Base-by-base conservation (phyloP, 2,113 vertebrate species). In the Ammodytes dubius region DNA sequence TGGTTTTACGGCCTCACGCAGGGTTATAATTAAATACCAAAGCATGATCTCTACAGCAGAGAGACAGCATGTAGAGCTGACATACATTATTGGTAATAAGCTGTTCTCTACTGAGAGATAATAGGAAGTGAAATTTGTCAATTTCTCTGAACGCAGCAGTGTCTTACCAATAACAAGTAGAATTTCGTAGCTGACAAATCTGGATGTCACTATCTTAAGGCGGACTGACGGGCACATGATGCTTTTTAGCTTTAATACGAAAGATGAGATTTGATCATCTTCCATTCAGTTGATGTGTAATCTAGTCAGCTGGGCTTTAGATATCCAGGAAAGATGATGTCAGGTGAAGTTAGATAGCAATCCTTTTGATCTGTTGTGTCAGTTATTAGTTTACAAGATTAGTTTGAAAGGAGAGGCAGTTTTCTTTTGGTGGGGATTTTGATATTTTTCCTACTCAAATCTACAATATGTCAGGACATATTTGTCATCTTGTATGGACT, bases 191-290 rank as follows among this genome's bases (percentile, higher is more conserved):
- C 42, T 15, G 63, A 75, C 61, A 10, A 74, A 84, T 85, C 70
- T 5, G 50, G 63, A 49, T 11, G 59, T 61, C 76, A 15, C 70
- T 57, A 2, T 64, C 80, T 77, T 40, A 8, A 68, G 69, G 37
- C 66, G 2, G 2, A 3, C 70, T 56, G 70, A 77, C 45, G 4
- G 10, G 61, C 58, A 77, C 49, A 6, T 17, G 54, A 77, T 56
- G 70, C 65, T 77, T 84, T 81, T 78, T 56, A 76, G 58, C 45
- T 54, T 83, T 81, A 77, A 63, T 76, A 46, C 15, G n/a, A 83
- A 84, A 86, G 81, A 88, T 76, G 79, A 84, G 81, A 87, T 93
- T 88, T 87, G 85, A 87, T 85, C 87, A 87, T 85, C 87, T 46
- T 68, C 64, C 54, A 70, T 76, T 86, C 91, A 87, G 76, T 74